Conservation (phyloP, 2,113 vertebrate genomes). For the Sceloporus tristichus region DNA sequence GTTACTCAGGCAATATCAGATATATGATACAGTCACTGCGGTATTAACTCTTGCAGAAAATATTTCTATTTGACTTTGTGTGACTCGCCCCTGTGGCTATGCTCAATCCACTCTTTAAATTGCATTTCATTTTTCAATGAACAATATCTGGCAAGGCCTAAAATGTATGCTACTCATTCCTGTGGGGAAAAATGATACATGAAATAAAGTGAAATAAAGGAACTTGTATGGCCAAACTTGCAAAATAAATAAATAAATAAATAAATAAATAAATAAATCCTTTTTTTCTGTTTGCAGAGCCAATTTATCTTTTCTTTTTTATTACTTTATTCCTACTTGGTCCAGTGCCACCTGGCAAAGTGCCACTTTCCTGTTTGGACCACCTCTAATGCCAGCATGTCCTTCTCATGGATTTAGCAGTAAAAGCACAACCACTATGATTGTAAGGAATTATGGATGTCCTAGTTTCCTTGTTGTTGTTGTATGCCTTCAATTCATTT, state of each 20-base stretch:
- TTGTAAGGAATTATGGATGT: too few relatives aligned
- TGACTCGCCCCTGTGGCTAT: slow-evolving; percentile 40
- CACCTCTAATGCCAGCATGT: not conserved
- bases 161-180: slow-evolving; percentile 39
- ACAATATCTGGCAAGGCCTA: slow-evolving; percentile 30
- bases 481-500: not conserved
- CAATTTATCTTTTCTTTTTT: not conserved
- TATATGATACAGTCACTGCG: slow-evolving; percentile 41
- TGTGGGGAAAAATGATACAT: not conserved
- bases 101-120: slow-evolving; percentile 57
- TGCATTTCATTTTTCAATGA: slow-evolving; percentile 52
- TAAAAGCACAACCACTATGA: not conserved
- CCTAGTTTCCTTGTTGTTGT: not conserved
- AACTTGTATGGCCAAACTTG: not conserved
- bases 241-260: too few relatives aligned
- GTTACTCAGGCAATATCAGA: slow-evolving; percentile 54
- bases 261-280: too few relatives aligned
- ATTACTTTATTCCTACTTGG: not conserved
- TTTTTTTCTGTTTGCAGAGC: not conserved
- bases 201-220: slow-evolving; percentile 32
- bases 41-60: slow-evolving; percentile 55
- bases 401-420: not conserved
- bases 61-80: slow-evolving; percentile 39
- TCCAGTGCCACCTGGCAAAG: not conserved
- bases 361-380: not conserved